Evolutionary conservation across 1,140 invertebrate species (phyloP).

Genomic region (Lordiphosa mommai): DNA sequence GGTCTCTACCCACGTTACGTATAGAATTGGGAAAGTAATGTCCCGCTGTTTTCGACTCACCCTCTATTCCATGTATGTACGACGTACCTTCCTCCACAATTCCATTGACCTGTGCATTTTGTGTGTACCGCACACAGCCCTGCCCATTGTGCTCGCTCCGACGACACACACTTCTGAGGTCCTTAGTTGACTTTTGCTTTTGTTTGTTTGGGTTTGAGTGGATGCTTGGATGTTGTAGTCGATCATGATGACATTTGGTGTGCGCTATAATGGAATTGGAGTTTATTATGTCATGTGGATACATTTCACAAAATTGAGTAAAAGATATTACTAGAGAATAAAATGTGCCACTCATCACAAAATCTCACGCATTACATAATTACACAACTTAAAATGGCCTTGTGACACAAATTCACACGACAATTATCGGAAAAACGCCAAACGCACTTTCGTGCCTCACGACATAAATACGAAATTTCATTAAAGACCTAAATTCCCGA

Average conservation of each 20-base stretch:
- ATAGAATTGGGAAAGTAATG: not conserved
- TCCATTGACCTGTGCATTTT: constrained; percentile 19
- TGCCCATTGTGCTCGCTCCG: not conserved
- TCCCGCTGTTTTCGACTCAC: constrained; percentile 6
- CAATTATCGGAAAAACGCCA: too few species aligned
- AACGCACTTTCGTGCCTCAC: too few species aligned
- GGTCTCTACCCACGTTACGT: too few species aligned
- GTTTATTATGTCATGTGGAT: not conserved
- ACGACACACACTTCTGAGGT: not conserved
- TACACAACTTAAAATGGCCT: too few species aligned
- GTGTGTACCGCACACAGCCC: constrained; percentile 10
- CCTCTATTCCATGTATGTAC: not conserved
- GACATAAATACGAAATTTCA: too few species aligned
- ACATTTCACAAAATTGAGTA: not conserved
- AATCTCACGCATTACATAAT: too few species aligned
- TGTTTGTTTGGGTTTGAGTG: not conserved
- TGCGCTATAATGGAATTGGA: not conserved
- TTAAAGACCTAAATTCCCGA: too few species aligned
- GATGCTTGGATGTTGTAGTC: not conserved
- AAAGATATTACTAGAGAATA: too few species aligned
- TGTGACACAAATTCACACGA: too few species aligned
- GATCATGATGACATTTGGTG: constrained; percentile 4
- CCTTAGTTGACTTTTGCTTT: constrained; percentile 1
- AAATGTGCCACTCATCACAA: too few species aligned
- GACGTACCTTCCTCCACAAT: not conserved